phyloP scores from a whole-genome alignment of 2,797 vertebrate genomes.

The Melanotaenia parkinsoni region DNA sequence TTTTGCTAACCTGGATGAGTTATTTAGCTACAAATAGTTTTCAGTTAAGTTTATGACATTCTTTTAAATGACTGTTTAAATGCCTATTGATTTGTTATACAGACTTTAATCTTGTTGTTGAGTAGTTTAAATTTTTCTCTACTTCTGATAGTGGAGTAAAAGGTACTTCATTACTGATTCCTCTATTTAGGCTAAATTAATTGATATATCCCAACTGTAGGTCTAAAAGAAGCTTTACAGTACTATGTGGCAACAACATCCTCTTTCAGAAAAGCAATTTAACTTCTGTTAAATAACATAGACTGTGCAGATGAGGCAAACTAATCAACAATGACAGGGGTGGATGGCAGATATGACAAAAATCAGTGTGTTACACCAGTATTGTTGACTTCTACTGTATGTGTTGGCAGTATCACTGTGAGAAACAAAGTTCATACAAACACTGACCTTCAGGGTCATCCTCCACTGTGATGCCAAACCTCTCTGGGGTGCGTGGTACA shows the following conservation, averaged over 20 bases:
- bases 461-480: slow-evolving; percentile 83
- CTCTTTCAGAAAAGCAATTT: neutral
- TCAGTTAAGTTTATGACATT: neutral
- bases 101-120: neutral
- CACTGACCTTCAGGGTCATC: slow-evolving; percentile 87
- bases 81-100: neutral
- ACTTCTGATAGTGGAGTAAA: no score
- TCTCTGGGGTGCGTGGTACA: slow-evolving; percentile 73
- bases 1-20: neutral
- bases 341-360: neutral
- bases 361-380: neutral
- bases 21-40: neutral
- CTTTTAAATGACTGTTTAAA: neutral
- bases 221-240: neutral
- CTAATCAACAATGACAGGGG: neutral
- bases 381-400: neutral
- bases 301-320: neutral
- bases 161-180: neutral
- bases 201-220: neutral
- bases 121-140: no score
- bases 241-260: neutral
- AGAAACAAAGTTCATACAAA: neutral
- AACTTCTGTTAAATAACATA: neutral
- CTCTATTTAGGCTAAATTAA: neutral
- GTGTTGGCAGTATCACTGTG: neutral